Conservation (phyloP, 1,140 invertebrate species). For the Alviniconcha marisindica region DNA sequence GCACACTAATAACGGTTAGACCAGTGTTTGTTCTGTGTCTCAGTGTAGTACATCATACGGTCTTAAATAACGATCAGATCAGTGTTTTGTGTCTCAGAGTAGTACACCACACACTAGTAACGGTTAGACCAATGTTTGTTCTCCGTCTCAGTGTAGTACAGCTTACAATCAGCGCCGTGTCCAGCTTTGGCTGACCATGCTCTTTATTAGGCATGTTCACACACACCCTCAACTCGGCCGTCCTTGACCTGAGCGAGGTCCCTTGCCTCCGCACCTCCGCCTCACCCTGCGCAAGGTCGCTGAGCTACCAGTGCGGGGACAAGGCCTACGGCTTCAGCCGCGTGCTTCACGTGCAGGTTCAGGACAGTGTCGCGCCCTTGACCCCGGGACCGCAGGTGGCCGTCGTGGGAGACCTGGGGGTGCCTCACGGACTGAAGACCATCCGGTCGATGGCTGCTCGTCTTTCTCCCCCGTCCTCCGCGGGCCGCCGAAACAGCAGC, state of each 20-base stretch:
- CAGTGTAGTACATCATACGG: too few relatives aligned
- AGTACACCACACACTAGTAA: too few relatives aligned
- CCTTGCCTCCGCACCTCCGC: not conserved
- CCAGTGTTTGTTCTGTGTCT: too few relatives aligned
- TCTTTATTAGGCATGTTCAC: slow-evolving; percentile 33
- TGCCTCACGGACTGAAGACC: slow-evolving; percentile 39
- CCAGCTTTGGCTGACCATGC: too few relatives aligned
- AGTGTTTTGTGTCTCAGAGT: too few relatives aligned
- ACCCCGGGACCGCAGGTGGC: slow-evolving; percentile 29
- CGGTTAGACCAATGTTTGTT: too few relatives aligned
- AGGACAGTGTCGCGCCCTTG: not conserved
- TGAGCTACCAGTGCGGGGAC: slow-evolving; percentile 49
- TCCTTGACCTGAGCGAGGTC: slow-evolving; percentile 31
- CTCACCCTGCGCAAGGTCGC: not conserved
- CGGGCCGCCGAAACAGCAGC: not conserved
- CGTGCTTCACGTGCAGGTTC: slow-evolving; percentile 30
- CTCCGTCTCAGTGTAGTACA: too few relatives aligned
- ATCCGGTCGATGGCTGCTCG: slow-evolving; percentile 34
- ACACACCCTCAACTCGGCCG: slow-evolving; percentile 41
- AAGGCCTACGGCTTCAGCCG: slow-evolving; percentile 36
- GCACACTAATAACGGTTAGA: too few relatives aligned
- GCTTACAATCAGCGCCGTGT: too few relatives aligned
- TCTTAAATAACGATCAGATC: too few relatives aligned
- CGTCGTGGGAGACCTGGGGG: slow-evolving; percentile 45
- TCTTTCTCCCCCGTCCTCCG: not conserved